phyloP scores from a whole-genome alignment of 2,113 vertebrate species.

The Xiphophorus couchianus region DNA sequence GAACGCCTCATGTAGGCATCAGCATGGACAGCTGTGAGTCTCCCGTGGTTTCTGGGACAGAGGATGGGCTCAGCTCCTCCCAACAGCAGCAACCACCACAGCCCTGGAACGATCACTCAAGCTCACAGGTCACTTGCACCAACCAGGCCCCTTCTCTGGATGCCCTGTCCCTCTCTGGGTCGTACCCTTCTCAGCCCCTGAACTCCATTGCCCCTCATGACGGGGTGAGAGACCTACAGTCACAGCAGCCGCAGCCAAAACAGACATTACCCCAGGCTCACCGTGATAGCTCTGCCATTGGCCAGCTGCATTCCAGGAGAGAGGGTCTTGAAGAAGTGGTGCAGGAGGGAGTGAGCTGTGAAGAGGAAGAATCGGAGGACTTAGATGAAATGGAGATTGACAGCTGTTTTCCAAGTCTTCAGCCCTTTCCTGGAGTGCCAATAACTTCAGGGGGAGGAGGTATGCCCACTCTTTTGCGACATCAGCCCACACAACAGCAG shows the following conservation, averaged over 20 bases:
- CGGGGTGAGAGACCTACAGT: conserved; percentile 77
- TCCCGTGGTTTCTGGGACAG: conserved; percentile 98
- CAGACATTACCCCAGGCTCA: conserved; percentile 68
- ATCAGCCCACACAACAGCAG: conserved; percentile 75
- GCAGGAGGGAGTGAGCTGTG: conserved; percentile 83
- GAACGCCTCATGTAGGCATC: conserved; percentile 96
- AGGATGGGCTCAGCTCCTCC: conserved; percentile 95
- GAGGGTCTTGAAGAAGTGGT: conserved; percentile 85
- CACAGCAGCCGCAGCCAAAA: conserved; percentile 75
- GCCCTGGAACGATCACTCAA: conserved; percentile 94
- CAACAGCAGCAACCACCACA: conserved; percentile 88
- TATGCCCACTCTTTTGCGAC: conserved; percentile 80
- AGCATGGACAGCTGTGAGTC: conserved; percentile 99
- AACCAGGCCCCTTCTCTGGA: conserved; percentile 90
- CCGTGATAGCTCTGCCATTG: conserved; percentile 68
- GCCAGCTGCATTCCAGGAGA: conserved; percentile 73
- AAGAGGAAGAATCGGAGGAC: conserved; percentile 91
- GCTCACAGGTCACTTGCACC: conserved; percentile 89
- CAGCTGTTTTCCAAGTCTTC: conserved; percentile 84
- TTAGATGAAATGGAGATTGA: conserved; percentile 91
- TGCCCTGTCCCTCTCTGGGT: conserved; percentile 78
- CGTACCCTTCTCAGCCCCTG: conserved; percentile 76
- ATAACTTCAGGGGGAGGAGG: conserved; percentile 79
- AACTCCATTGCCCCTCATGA: conserved; percentile 72
- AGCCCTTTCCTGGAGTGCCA: conserved; percentile 80